Conservation (phyloP, 2,797 vertebrate genomes). For the Typhlichthys subterraneus region DNA sequence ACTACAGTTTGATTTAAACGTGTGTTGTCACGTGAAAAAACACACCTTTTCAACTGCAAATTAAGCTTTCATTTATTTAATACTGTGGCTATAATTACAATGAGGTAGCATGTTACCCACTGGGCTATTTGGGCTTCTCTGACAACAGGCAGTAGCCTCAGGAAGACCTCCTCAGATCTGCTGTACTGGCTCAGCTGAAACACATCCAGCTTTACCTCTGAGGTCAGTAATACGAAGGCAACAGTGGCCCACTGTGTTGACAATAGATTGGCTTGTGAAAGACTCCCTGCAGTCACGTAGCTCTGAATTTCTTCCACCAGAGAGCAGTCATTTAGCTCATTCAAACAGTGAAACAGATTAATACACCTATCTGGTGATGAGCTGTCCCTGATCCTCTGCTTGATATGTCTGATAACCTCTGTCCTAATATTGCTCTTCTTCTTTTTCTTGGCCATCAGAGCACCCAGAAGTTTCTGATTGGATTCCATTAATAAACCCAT, state of each 20-base stretch:
- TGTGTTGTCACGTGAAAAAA: background rate
- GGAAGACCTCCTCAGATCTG: constrained; percentile 62
- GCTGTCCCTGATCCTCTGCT: constrained; percentile 49
- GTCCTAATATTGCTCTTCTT: constrained; percentile 37
- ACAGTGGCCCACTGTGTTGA: constrained; percentile 64
- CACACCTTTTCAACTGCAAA: no score
- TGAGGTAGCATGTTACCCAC: constrained; percentile 43
- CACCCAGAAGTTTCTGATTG: constrained; percentile 49
- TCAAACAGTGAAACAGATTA: constrained; percentile 70
- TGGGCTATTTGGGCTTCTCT: constrained; percentile 55
- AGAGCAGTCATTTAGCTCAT: constrained; percentile 62
- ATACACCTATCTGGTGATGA: constrained; percentile 54
- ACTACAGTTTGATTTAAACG: background rate
- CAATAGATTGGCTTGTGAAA: constrained; percentile 46
- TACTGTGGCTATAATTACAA: background rate
- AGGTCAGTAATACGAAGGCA: constrained; percentile 64
- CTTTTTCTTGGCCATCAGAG: constrained; percentile 49
- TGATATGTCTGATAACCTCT: constrained; percentile 60
- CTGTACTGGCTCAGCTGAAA: constrained; percentile 63
- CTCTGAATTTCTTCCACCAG: constrained; percentile 63
- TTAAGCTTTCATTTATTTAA: background rate
- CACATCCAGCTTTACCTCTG: constrained; percentile 57
- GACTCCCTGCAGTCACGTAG: constrained; percentile 43
- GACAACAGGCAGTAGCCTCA: constrained; percentile 61
- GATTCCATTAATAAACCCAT: constrained; percentile 63